Percentiles rank a stretch among this genome's conserved stretches.
Conservation (phyloP, 2,113 vertebrate genomes). For the Anolis carolinensis region DNA sequence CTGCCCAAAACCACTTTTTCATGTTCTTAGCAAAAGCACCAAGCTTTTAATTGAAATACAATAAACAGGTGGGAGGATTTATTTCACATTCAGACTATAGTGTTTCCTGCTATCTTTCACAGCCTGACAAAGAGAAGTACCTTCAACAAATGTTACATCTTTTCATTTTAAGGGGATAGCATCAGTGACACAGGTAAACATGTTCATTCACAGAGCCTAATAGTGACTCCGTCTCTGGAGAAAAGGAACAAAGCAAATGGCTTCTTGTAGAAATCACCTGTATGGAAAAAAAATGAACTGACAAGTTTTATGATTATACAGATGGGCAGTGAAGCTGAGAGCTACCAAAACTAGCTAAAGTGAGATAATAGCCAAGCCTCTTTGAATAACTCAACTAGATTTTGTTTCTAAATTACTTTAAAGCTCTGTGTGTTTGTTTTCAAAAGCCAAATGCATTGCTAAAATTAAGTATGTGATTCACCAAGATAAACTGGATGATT, state of each 20-base stretch:
- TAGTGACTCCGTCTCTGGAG: neutral
- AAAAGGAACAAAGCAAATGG: neutral
- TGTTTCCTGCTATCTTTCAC: neutral
- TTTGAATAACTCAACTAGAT: neutral
- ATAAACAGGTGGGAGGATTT: neutral
- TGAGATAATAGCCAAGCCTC: neutral
- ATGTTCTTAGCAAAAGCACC: neutral
- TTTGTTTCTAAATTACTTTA: conserved; percentile 16
- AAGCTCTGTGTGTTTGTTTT: neutral
- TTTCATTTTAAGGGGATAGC: neutral
- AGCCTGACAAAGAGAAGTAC: neutral
- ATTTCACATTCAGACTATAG: neutral
- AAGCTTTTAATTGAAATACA: neutral
- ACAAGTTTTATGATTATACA: neutral
- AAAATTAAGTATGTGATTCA: neutral
- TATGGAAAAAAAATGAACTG: neutral
- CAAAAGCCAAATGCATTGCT: neutral
- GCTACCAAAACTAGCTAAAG: neutral
- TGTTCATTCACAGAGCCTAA: neutral
- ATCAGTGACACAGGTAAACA: neutral
- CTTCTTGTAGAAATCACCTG: neutral
- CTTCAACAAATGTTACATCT: neutral
- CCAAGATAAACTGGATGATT: conserved; percentile 12
- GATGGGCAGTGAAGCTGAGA: neutral
- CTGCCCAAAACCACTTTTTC: neutral